phyloP scores from a whole-genome alignment of 2,113 vertebrate species.

The Erythrolamprus reginae region DNA sequence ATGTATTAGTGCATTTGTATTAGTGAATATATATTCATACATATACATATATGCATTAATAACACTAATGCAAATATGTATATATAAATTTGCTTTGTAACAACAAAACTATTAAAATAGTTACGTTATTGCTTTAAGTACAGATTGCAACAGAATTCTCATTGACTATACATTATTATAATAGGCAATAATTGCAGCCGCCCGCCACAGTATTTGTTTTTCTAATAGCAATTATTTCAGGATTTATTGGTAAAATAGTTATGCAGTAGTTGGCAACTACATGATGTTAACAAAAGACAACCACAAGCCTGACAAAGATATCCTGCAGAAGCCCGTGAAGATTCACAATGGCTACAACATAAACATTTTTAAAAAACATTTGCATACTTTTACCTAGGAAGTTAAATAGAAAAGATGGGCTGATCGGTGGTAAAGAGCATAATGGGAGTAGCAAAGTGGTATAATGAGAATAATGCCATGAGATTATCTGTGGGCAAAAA shows the following conservation, averaged over 20 bases:
- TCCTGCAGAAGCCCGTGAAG: constrained; percentile 32
- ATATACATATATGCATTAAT: too few relatives aligned
- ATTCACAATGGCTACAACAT: neutral
- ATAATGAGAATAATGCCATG: constrained; percentile 68
- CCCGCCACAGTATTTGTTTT: neutral
- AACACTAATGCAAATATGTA: too few relatives aligned
- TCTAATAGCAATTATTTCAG: neutral
- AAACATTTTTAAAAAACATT: constrained; percentile 48
- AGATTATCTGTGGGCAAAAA: constrained; percentile 64
- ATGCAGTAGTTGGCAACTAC: constrained; percentile 35
- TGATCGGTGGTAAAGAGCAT: constrained; percentile 64
- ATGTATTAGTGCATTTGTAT: too few relatives aligned
- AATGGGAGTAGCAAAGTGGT: constrained; percentile 65
- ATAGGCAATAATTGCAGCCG: neutral
- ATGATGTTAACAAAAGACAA: constrained; percentile 30
- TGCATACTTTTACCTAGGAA: constrained; percentile 59
- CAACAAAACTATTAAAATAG: neutral
- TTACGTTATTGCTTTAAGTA: neutral
- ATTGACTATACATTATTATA: neutral
- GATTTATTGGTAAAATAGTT: constrained; percentile 36
- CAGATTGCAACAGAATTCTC: neutral
- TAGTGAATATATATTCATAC: too few relatives aligned
- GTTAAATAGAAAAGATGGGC: constrained; percentile 64
- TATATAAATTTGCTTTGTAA: neutral
- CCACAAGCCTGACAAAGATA: constrained; percentile 49